A percentile compares a stretch with the other conserved stretches of the same genome.
Evolutionary conservation across 2,888 invertebrate genomes (phyloP).

Genomic region (Amiota minor): DNA sequence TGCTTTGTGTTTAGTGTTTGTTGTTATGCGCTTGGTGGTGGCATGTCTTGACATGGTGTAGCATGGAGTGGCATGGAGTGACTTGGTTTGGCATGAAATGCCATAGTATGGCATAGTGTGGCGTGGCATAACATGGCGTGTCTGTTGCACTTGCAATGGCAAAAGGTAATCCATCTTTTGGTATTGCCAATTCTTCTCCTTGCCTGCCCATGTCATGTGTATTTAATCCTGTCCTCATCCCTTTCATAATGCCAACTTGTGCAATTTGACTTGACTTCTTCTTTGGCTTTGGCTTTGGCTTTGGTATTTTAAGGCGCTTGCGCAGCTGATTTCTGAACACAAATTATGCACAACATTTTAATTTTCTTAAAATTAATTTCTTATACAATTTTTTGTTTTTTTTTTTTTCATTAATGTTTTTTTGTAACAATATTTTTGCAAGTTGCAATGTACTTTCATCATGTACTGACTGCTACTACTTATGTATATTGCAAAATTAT

Average conservation of each 20-base stretch:
- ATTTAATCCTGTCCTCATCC: not conserved
- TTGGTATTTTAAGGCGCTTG: not conserved
- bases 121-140: conserved; percentile 62
- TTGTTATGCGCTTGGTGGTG: no score
- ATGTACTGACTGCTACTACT: no score
- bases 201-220: conserved; percentile 29
- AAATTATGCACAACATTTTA: not conserved
- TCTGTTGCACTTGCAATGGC: conserved; percentile 67
- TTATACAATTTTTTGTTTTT: not conserved
- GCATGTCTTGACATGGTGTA: no score
- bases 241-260: not conserved
- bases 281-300: not conserved
- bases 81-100: conserved; percentile 41
- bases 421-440: not conserved
- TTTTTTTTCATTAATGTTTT: not conserved
- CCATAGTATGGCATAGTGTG: conserved; percentile 67
- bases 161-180: conserved; percentile 68
- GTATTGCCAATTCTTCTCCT: conserved; percentile 42
- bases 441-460: not conserved
- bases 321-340: conserved; percentile 7
- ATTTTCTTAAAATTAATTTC: conserved; percentile 8
- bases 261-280: not conserved
- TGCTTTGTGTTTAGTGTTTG: no score
- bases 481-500: conserved; percentile 2
- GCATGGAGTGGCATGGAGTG: not conserved